Evolutionary conservation across 1,140 invertebrate genomes (phyloP).

Genomic region (Chelonus insularis): DNA sequence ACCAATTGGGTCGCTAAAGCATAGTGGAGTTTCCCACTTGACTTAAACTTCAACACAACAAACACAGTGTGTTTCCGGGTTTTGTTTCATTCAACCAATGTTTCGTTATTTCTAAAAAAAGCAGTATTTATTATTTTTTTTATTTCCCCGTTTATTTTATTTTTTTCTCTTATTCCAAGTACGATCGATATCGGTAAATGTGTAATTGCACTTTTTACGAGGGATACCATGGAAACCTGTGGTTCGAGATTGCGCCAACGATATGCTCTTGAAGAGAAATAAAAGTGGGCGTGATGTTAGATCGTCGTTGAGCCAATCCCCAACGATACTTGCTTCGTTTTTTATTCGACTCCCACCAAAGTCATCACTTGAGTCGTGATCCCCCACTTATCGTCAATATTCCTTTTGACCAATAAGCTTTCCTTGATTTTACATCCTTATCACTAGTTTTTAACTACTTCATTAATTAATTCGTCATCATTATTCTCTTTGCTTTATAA

Average conservation of each 20-base stretch:
- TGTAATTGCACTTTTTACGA: too few species aligned
- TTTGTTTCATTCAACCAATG: background rate
- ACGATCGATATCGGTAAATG: too few species aligned
- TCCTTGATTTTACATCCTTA: too few species aligned
- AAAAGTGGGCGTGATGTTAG: slow-evolving; percentile 46
- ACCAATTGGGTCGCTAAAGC: slow-evolving; percentile 45
- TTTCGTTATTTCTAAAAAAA: background rate
- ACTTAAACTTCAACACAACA: slow-evolving; percentile 36
- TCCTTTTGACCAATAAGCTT: too few species aligned
- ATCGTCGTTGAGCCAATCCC: slow-evolving; percentile 44
- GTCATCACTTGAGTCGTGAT: slow-evolving; percentile 29
- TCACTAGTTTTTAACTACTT: too few species aligned
- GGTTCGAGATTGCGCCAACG: background rate
- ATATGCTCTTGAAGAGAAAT: slow-evolving; percentile 14
- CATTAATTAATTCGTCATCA: too few species aligned
- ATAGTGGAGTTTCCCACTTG: slow-evolving; percentile 39
- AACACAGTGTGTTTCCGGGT: slow-evolving; percentile 21
- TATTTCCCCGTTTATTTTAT: too few species aligned
- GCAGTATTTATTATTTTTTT: background rate
- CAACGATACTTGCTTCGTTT: slow-evolving; percentile 38
- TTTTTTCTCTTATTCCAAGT: too few species aligned
- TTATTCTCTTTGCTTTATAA: too few species aligned
- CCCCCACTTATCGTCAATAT: slow-evolving; percentile 29
- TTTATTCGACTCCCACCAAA: slow-evolving; percentile 30
- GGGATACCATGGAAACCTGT: slow-evolving; percentile 2